Conservation (phyloP, 2,113 vertebrate genomes). For the Salvelinus namaycush region DNA sequence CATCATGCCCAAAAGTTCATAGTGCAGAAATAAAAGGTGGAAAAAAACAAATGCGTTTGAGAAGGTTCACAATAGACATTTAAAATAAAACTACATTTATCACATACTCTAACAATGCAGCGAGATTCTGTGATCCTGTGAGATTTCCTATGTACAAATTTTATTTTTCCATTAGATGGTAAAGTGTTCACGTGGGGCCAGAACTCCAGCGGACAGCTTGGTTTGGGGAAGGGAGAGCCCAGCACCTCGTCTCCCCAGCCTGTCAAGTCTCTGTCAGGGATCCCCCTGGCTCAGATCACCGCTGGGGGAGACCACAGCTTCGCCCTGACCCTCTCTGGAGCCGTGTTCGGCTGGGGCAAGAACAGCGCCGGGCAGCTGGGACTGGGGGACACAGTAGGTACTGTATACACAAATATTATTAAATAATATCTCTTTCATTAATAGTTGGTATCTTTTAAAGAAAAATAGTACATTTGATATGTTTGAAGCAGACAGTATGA, state of each 20-base stretch:
- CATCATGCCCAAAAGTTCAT: too few species aligned
- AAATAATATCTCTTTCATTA: not conserved
- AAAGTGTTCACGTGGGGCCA: constrained; percentile 88
- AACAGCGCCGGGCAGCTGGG: constrained; percentile 90
- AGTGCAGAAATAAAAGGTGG: too few species aligned
- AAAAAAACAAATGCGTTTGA: constrained; percentile 37
- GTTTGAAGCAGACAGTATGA: constrained; percentile 16
- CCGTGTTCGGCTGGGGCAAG: constrained; percentile 90
- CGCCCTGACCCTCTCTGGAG: constrained; percentile 84
- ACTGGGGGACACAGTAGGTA: constrained; percentile 83
- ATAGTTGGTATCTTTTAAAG: not conserved
- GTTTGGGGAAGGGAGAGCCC: constrained; percentile 33
- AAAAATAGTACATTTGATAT: not conserved
- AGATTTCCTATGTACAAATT: not conserved
- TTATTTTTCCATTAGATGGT: constrained; percentile 72
- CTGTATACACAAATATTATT: not conserved
- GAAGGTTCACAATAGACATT: constrained; percentile 82
- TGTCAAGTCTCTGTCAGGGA: too few species aligned
- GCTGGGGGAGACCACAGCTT: constrained; percentile 88
- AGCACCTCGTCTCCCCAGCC: too few species aligned
- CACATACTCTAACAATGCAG: too few species aligned
- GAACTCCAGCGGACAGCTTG: constrained; percentile 85
- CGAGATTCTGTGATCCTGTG: too few species aligned
- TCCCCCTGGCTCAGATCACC: constrained; percentile 77
- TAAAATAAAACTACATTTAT: constrained; percentile 31